phyloP scores from a whole-genome alignment of 23 tunicate species.

The Styela clava region DNA sequence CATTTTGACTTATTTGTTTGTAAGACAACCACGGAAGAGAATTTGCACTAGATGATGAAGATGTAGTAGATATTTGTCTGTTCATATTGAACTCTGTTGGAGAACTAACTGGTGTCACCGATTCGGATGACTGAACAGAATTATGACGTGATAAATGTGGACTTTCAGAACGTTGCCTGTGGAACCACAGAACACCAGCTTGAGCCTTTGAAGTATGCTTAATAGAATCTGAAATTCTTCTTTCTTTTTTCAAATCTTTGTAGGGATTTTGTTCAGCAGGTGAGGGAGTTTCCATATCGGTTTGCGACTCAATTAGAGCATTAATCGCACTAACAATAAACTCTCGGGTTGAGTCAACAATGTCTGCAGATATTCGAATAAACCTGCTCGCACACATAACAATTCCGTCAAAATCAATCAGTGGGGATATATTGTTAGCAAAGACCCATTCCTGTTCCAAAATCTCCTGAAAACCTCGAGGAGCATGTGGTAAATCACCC shows the following conservation, averaged over 20 bases:
- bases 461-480: conserved; percentile 61
- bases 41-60: neutral
- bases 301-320: conserved; percentile 26
- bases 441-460: conserved; percentile 56
- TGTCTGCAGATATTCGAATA: conserved; percentile 52
- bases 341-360: conserved; percentile 52
- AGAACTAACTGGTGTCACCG: neutral
- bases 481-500: conserved; percentile 71
- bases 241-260: neutral
- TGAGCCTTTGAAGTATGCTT: conserved; percentile 10
- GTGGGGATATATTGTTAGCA: conserved; percentile 34
- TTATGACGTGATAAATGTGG: conserved; percentile 46
- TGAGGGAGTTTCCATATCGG: neutral
- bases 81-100: neutral
- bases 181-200: conserved; percentile 92
- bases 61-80: conserved; percentile 11
- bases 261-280: neutral
- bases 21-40: neutral
- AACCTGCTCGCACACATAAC: conserved; percentile 45
- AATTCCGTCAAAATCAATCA: conserved; percentile 15
- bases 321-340: conserved; percentile 56
- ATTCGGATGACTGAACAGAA: conserved; percentile 17
- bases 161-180: conserved; percentile 80
- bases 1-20: conserved; percentile 4
- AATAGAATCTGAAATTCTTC: neutral